Base-by-base conservation (phyloP, 2,888 invertebrate species). In the Hermaeophaga mercurialis region DNA sequence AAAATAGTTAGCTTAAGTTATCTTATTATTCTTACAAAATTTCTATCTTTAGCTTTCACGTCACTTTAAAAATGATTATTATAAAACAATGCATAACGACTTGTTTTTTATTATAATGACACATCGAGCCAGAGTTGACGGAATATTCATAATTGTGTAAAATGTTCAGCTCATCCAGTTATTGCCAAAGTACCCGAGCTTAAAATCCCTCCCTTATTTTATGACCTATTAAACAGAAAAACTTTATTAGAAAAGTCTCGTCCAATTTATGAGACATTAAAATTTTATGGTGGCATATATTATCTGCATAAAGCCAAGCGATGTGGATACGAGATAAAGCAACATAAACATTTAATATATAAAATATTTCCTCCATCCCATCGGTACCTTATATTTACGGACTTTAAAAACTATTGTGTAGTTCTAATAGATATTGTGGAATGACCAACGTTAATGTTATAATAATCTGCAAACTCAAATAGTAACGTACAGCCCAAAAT, bases 211-310 rank as follows among this genome's bases (percentile, higher is more conserved):
- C 14, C 24, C 15, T 9, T 12, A 43, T 43, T 43, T 43, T 43
- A 43, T 26, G 43, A 43, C 26, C 43, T 43, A 43, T 43, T 43
- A 43, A 43, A 43, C 26, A 26, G 24, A 43, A 43, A 43, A 43
- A 43, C 43, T 43, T 43, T 43, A 43, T 43, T 43, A 43, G 43
- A 43, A 43, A 43, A 43, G 43, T 43, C 43, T 18, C 43, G 43
- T 43, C 43, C 43, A 3, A 43, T 43, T 43, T 43, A 43, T 26
- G 43, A 26, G 43, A 43, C 43, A 43, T 43, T 43, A 43, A 43
- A 43, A 43, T 43, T 43, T 43, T 43, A 43, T 26, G 43, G 24
- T 2, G 24, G 12, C 11, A 43, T 43, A 43, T 43, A 43, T 43
- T 43, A 43, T 43, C 24, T 43, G 43, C 43, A 43, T 43, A 43